Base-by-base conservation (phyloP, 1,140 invertebrate species). In the Epicauta chinensis region DNA sequence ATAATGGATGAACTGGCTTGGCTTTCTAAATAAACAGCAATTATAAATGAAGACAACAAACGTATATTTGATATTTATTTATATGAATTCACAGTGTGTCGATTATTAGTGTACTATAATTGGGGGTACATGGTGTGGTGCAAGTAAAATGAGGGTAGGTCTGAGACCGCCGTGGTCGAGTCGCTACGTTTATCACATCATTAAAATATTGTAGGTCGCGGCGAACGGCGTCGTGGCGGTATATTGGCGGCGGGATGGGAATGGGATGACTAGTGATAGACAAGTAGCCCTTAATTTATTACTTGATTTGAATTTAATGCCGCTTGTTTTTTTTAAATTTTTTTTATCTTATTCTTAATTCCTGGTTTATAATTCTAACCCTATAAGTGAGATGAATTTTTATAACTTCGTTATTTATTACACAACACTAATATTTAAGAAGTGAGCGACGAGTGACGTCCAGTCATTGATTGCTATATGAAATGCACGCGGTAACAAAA, bases 51-150 rank as follows among this genome's bases (percentile, higher is more conserved):
- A 59, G 50, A 59, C 53, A 59, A 55, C 55, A 58, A 55, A 60
- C 52, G 47, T 61, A 56, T 58, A 60, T 58, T 63, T 61, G 48
- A 59, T 64, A 64, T 62, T 64, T 55, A 64, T 60, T 59, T 57
- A 62, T 60, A 60, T 56, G 53, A 60, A 56, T 59, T 60, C 62
- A 62, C 62, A 59, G 57, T 62, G 58, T 62, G 56, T 62, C 60
- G 62, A 64, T 63, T 60, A 62, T 60, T 61, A 60, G 58, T 64
- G 60, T 57, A 61, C 49, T 56, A 61, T 55, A 54, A 48, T 51
- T 46, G 41, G 45, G 56, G 53, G 48, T 57, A 59, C 54, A 60
- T 50, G 41, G 50, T 55, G 54, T 55, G 56, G 56, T 51, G 54
- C 47, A 53, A 52, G 42, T 53, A 57, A 51, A 53, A 53, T 50